Conservation (phyloP, 2,888 invertebrate species). For the Heliconius erato region DNA sequence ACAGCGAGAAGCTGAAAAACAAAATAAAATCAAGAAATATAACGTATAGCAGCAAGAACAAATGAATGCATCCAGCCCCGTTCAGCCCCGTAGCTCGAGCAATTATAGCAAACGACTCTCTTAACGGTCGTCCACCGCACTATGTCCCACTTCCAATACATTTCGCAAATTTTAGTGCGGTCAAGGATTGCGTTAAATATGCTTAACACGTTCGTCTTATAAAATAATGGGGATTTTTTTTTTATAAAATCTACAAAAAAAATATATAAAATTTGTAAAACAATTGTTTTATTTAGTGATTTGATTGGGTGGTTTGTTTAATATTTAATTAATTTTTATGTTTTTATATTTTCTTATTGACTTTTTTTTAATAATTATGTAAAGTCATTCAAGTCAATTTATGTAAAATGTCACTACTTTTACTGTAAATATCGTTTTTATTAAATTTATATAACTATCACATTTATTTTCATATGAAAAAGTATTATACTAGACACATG, state of each 20-base stretch:
- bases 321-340: background rate
- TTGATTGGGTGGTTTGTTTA: background rate
- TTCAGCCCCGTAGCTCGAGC: background rate
- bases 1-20: no score
- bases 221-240: background rate
- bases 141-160: slow-evolving; percentile 26
- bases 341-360: background rate
- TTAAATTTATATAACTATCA: no score
- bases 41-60: slow-evolving; percentile 2
- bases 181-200: slow-evolving; percentile 17
- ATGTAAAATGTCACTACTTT: no score
- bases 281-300: background rate
- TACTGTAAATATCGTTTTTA: no score
- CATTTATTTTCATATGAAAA: no score
- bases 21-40: background rate
- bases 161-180: slow-evolving; percentile 22
- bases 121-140: slow-evolving; percentile 41
- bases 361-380: no score
- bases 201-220: background rate
- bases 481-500: no score
- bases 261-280: background rate
- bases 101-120: slow-evolving; percentile 41
- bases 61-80: slow-evolving; percentile 30
- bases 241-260: background rate
- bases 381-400: no score